These are phyloP conservation scores for Phrynocephalus forsythii DNA, from an alignment of 2,797 vertebrate species.

Conservation along the genomic window DNA sequence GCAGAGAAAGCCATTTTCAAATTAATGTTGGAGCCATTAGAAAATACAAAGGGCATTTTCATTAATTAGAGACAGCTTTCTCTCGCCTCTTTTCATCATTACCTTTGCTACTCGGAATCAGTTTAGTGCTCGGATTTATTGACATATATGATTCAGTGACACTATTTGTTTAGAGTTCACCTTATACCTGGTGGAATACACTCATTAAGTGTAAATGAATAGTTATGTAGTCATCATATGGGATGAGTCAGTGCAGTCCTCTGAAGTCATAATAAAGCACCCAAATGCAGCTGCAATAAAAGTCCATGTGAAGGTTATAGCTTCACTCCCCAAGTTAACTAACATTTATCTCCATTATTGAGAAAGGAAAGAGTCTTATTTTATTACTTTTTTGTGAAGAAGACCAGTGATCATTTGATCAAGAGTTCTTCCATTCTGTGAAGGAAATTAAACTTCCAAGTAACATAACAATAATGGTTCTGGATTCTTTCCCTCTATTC, in stretches of 20 bases:
- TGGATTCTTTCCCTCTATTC: neutral
- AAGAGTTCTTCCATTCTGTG: neutral
- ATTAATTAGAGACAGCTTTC: slow-evolving; percentile 78
- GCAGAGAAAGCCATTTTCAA: slow-evolving; percentile 79
- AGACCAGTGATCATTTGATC: neutral
- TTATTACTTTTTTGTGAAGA: slow-evolving; percentile 32
- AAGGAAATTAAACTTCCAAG: neutral
- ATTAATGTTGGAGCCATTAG: slow-evolving; percentile 82
- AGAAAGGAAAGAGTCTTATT: slow-evolving; percentile 39
- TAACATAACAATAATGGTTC: neutral
- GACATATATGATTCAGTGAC: slow-evolving; percentile 73
- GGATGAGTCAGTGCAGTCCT: slow-evolving; percentile 74
- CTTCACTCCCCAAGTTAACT: slow-evolving; percentile 60
- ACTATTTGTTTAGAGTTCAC: slow-evolving; percentile 77
- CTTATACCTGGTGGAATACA: slow-evolving; percentile 79
- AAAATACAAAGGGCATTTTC: slow-evolving; percentile 82
- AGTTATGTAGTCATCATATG: slow-evolving; percentile 79
- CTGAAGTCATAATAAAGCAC: slow-evolving; percentile 74
- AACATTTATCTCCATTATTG: slow-evolving; percentile 57
- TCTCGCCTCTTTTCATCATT: slow-evolving; percentile 74
- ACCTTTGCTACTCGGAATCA: slow-evolving; percentile 72
- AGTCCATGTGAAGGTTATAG: slow-evolving; percentile 71
- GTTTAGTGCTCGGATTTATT: slow-evolving; percentile 75
- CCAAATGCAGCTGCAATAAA: slow-evolving; percentile 75
- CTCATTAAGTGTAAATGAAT: slow-evolving; percentile 80